A percentile compares a stretch with the other conserved stretches of the same genome.
Conservation (phyloP, 2,113 vertebrate genomes). For the Zosterops pallidus region DNA sequence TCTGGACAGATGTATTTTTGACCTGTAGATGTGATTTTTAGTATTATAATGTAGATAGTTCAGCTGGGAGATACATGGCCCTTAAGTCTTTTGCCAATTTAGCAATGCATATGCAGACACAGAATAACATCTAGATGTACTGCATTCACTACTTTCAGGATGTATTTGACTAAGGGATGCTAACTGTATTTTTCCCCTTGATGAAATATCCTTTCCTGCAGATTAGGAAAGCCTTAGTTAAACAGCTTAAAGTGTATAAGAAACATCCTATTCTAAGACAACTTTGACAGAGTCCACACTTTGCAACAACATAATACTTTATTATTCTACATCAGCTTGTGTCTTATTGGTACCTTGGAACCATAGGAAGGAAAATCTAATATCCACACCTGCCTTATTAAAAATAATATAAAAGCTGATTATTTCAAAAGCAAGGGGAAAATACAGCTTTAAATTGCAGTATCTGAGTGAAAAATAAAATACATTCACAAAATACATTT, state of each 20-base stretch:
- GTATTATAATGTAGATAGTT: not conserved
- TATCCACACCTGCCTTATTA: not conserved
- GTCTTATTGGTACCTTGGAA: not conserved
- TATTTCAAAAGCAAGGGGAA: not conserved
- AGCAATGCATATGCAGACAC: not conserved
- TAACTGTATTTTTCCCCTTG: not conserved
- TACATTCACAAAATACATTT: not conserved
- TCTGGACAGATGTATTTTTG: not conserved
- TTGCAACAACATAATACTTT: not conserved
- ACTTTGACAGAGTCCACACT: not conserved
- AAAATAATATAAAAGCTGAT: not conserved
- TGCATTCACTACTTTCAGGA: not conserved
- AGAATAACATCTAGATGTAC: not conserved
- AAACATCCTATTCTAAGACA: not conserved
- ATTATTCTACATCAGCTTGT: not conserved
- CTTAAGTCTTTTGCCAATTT: not conserved
- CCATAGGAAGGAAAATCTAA: rapidly evolving
- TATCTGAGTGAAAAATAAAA: not conserved
- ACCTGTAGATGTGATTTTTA: not conserved
- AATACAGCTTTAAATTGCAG: not conserved
- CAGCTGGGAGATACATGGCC: too few relatives aligned
- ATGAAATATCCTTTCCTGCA: not conserved
- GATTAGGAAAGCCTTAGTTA: not conserved
- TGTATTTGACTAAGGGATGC: not conserved
- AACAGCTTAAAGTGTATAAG: not conserved